phyloP scores from a whole-genome alignment of 2,797 vertebrate species.

The Tenualosa ilisha region DNA sequence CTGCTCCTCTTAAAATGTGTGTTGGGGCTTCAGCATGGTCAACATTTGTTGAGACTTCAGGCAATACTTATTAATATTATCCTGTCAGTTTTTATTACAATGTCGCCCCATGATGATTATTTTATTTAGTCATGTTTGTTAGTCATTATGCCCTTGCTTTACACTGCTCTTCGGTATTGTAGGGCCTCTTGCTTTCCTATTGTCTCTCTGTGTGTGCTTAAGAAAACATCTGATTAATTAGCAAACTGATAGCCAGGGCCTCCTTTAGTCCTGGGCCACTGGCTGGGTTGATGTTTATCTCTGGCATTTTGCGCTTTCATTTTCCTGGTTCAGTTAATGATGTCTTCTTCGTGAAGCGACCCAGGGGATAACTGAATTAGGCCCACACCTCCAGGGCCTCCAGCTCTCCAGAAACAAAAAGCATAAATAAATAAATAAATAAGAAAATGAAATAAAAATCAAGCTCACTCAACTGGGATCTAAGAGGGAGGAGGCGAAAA shows the following conservation, averaged over 20 bases:
- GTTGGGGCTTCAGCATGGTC: neutral
- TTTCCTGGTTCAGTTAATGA: conserved; percentile 66
- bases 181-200: conserved; percentile 40
- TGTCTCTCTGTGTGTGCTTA: conserved; percentile 46
- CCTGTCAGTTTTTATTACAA: neutral
- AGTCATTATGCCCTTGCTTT: neutral
- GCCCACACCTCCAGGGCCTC: conserved; percentile 39
- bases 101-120: neutral
- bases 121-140: neutral
- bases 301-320: conserved; percentile 60
- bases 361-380: conserved; percentile 63
- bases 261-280: conserved; percentile 64
- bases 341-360: conserved; percentile 61
- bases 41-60: neutral
- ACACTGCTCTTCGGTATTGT: conserved; percentile 30
- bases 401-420: conserved; percentile 35
- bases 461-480: conserved; percentile 29
- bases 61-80: neutral
- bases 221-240: conserved; percentile 68
- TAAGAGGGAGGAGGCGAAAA: conserved; percentile 29
- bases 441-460: conserved; percentile 11
- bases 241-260: conserved; percentile 61
- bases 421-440: neutral
- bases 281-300: conserved; percentile 65
- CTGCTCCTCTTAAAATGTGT: neutral